Base-by-base conservation (phyloP, 2,797 vertebrate genomes). In the Selene dorsalis region DNA sequence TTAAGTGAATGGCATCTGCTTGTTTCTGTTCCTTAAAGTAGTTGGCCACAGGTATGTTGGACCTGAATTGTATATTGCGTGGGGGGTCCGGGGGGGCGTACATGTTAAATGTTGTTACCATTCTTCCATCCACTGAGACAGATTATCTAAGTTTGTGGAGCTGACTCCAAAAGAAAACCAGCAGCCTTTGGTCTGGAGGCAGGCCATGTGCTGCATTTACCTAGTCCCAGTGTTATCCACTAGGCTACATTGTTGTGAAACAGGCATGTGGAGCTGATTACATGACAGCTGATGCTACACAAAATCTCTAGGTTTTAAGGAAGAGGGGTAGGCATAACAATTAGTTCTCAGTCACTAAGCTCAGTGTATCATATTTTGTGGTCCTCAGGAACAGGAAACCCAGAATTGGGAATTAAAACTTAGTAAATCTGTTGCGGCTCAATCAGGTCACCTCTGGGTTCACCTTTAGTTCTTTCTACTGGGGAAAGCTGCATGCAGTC, bases 241-340 rank as follows among this genome's bases (percentile, higher is more conserved):
- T 16, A 35, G 53, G 26, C 77, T 73, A 52, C 35, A 56, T 79
- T 84, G 82, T 89, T 91, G 80, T 85, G 84, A 88, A 90, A 91
- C 67, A 57, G 43, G 65, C 93, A 93, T 92, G 87, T 93, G 88
- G 85, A 77, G 74, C 56, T 89, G 76, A 89, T 93, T 93, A 93
- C 55, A 83, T 69, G 79, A 83, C 83, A 88, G 84, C 84, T 76
- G 79, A 90, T 88, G 73, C 83, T 82, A 84, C 56, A 73, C 67
- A 71, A 80, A 86, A 77, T 68, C 67, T 82, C 38, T 38, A 30
- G 26, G 32, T 87, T 91, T 87, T 64, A 57, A 59, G 69, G 35
- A 63, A 74, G 57, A 71, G 62, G 75, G 60, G n/a, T 24, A 57
- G 69, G 72, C 62, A 83, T 74, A 78, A 87, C 84, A 88, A 90